Percentiles rank a stretch among this genome's conserved stretches.
Conservation (phyloP, 1,140 invertebrate genomes). For the Pissodes strobi region DNA sequence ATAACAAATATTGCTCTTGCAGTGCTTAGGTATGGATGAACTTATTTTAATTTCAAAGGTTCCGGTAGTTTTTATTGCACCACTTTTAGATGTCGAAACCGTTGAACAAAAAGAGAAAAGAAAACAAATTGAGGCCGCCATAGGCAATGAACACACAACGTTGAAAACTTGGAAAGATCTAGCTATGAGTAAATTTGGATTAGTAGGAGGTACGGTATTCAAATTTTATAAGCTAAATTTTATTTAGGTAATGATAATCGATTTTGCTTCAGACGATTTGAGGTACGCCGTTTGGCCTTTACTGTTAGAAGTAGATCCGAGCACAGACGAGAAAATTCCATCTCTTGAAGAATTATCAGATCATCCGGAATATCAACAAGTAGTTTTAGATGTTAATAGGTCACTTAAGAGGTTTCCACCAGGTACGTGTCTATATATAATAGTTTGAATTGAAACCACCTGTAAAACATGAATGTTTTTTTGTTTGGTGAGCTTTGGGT, state of each 20-base stretch:
- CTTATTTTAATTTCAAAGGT: no score
- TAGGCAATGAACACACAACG: slow-evolving; percentile 54
- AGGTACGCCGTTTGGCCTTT: slow-evolving; percentile 82
- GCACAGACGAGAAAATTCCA: slow-evolving; percentile 63
- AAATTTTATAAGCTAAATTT: slow-evolving; percentile 1
- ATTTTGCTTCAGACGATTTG: slow-evolving; percentile 69
- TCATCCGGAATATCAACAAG: slow-evolving; percentile 89
- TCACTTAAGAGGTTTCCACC: slow-evolving; percentile 88
- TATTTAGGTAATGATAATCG: not conserved
- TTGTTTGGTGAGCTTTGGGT: no score
- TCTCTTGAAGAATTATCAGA: slow-evolving; percentile 72
- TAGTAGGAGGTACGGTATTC: slow-evolving; percentile 61
- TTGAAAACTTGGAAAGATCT: slow-evolving; percentile 61
- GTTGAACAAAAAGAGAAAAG: slow-evolving; percentile 56
- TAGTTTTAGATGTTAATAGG: slow-evolving; percentile 89
- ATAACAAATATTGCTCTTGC: no score
- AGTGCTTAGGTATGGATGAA: no score
- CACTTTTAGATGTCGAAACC: slow-evolving; percentile 57
- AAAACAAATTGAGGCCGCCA: slow-evolving; percentile 53
- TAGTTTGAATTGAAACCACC: no score
- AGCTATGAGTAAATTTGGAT: slow-evolving; percentile 62
- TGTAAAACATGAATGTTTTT: no score
- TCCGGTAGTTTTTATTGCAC: no score
- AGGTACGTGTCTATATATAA: slow-evolving; percentile 51
- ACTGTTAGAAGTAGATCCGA: slow-evolving; percentile 72